These are phyloP conservation scores for Conops quadrifasciatus DNA, from an alignment of 2,888 invertebrate genomes.

Conservation along the genomic window DNA sequence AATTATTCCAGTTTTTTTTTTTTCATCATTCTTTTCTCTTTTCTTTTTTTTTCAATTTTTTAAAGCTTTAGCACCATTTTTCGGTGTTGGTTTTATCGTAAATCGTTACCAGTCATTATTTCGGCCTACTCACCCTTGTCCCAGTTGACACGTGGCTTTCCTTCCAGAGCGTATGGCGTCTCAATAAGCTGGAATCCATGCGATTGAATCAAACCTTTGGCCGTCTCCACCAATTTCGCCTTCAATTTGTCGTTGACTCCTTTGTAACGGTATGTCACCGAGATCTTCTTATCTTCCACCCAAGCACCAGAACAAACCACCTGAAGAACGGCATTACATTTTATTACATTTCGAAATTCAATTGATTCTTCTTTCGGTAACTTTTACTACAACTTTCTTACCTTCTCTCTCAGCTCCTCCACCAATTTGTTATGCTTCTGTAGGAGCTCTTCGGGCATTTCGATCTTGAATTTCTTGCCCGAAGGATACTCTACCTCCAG, in stretches of 20 bases:
- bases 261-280: constrained; percentile 78
- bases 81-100: neutral
- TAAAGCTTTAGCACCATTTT: no score
- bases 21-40: neutral
- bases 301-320: constrained; percentile 78
- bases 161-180: constrained; percentile 79
- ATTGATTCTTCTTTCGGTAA: no score
- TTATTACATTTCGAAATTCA: neutral
- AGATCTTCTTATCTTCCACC: constrained; percentile 80
- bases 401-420: constrained; percentile 74
- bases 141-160: constrained; percentile 82
- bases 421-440: constrained; percentile 74
- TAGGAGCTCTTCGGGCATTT: constrained; percentile 76
- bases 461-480: constrained; percentile 78
- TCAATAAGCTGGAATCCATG: constrained; percentile 75
- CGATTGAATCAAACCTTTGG: constrained; percentile 72
- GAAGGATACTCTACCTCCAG: constrained; percentile 80
- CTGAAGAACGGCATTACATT: constrained; percentile 54
- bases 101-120: neutral
- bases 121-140: constrained; percentile 70
- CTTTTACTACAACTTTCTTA: no score
- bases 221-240: constrained; percentile 70
- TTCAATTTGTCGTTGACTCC: constrained; percentile 73
- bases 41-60: no score
- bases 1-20: neutral